A percentile compares a stretch with the other conserved stretches of the same genome.
These are phyloP conservation scores for Tyto alba DNA, from an alignment of 2,113 vertebrate genomes.

Conservation along the genomic window DNA sequence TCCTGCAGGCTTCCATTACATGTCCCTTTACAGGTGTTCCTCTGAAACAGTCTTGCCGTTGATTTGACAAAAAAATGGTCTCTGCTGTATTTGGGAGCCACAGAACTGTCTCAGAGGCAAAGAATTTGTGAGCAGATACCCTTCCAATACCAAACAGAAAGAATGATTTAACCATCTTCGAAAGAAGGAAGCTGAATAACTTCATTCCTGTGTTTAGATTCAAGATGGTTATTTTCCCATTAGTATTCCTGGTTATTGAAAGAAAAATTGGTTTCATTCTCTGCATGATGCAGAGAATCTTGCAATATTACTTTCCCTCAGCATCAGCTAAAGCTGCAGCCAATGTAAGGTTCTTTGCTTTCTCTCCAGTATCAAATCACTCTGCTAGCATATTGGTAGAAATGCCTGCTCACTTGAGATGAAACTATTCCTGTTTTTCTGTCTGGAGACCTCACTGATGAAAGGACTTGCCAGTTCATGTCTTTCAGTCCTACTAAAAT, in stretches of 20 bases:
- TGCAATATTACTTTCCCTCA: not conserved
- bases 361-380: not conserved
- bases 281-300: not conserved
- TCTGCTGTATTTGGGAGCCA: not conserved
- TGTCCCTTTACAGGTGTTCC: not conserved
- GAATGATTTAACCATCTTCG: not conserved
- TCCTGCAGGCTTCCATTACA: not conserved
- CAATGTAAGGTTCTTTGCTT: not conserved
- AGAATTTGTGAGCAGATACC: not conserved
- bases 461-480: not conserved
- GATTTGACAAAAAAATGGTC: not conserved
- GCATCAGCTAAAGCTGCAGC: not conserved
- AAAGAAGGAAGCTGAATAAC: not conserved
- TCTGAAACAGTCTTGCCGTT: not conserved
- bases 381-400: not conserved
- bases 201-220: not conserved
- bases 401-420: not conserved
- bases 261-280: not conserved
- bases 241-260: not conserved
- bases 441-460: not conserved
- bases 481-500: not conserved
- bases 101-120: not conserved
- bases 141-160: not conserved
- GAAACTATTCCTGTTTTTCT: not conserved
- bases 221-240: not conserved